Base-by-base conservation (phyloP, 2,113 vertebrate genomes). In the Xiphophorus hellerii region DNA sequence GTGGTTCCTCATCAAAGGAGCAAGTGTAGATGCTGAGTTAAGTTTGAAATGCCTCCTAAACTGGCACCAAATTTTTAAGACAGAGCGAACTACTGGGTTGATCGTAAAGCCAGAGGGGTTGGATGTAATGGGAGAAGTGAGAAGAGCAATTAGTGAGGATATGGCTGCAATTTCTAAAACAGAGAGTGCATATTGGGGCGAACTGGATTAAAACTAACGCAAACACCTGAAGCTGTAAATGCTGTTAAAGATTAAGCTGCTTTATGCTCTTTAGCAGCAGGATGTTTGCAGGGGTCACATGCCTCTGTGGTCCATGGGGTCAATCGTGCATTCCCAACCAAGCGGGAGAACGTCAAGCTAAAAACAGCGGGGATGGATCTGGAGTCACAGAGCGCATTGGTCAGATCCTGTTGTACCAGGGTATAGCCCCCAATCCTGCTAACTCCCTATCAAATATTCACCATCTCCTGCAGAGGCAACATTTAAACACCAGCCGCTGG, bases 381-480 rank as follows among this genome's bases (percentile, higher is more conserved):
- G 48, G 31, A 54, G 1, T 74, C 30, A 30, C 64, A 65, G 69
- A 74, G 71, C 54, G 71, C 78, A 78, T 8, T 67, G 84, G 65
- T 84, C 58, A 79, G 27, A 82, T 83, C 71, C 71, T 84, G 77
- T 81, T 31, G 10, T 76, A 71, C 75, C 69, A 71, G 71, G 31
- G 60, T 73, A 70, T 82, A 83, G 39, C 44, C n/a, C 65, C 48
- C 58, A 70, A 48, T 79, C 81, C 84, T 76, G 82, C 87, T 85
- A 84, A 76, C 82, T 87, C 70, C 39, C 81, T 9, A 93, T 93
- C 84, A 92, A 92, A 91, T 91, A 92, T 92, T 92, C 87, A 92
- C 79, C 66, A 80, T 27, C 83, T 86, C 87, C 89, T 85, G 77
- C 81, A 81, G 84, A 77, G 81, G 42, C 84, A 83, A 87, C 89